Base-by-base conservation (phyloP, 2,797 vertebrate species). In the Syngnathus rostellatus region DNA sequence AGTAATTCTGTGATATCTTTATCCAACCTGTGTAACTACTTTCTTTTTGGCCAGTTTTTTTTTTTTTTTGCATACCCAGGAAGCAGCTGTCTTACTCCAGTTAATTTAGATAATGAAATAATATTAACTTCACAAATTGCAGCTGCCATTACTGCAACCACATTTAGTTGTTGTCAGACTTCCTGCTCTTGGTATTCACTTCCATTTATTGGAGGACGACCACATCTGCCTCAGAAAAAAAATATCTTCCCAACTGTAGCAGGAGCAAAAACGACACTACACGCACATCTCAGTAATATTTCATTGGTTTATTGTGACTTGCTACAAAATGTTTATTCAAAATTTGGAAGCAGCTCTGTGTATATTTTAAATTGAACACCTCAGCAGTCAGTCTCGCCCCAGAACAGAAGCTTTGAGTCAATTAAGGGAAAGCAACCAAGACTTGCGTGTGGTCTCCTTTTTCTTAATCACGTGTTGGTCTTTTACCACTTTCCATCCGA, bases 331-430 rank as follows among this genome's bases (percentile, higher is more conserved):
- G 19, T 6, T 21, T 25, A 45, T 14, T 45, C 21, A 62, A 43
- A 43, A 5, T 5, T 61, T 21, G 58, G 58, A 39, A 21, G 57
- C 37, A 17, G 17, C 2, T 59, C 21, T 23, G 25, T 61, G 9
- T 21, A 61, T 61, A 23, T 41, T 41, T 41, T 62, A 43, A 25
- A 23, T 62, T 41, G 12, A 61, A 23, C 5, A 43, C 11, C 11
- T 43, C 60, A 8, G 5, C 5, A 14, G 41, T 62, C 41, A 45
- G 23, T 14, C 21, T 16, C 40, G 19, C 37, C 77, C 85, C 81
- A 83, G 72, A 86, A 88, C 89, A 73, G 84, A 85, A 87, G 85
- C 85, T 72, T 77, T 72, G 73, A 80, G 73, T 75, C 73, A 71
- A 43, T 65, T 65, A 53, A 40, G 71, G 75, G 76, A 79, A 41